Conservation (phyloP, 35 echinoderm and acorn worm species). For the Lytechinus pictus region DNA sequence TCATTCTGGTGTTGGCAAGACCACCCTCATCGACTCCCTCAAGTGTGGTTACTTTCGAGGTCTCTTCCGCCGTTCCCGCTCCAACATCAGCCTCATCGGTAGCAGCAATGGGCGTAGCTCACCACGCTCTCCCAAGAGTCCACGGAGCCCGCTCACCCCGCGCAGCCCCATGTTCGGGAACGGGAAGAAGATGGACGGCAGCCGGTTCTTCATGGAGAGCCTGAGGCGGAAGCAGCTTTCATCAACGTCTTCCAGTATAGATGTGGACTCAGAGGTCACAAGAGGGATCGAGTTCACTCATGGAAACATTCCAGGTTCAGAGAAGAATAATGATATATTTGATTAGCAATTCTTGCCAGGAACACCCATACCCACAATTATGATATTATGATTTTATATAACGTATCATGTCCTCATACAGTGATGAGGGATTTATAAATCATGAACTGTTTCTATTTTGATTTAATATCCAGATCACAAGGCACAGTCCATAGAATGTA, state of each 20-base stretch:
- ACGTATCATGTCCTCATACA: too few species aligned
- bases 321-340: neutral
- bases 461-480: too few species aligned
- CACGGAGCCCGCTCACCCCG: constrained; percentile 11
- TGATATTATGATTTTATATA: too few species aligned
- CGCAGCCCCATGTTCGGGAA: constrained; percentile 30
- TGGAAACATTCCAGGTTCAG: constrained; percentile 83
- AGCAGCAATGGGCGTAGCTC: constrained; percentile 41
- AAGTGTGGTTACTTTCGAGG: constrained; percentile 96
- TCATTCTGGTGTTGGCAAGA: constrained; percentile 93
- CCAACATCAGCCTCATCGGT: constrained; percentile 84
- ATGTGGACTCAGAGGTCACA: constrained; percentile 73
- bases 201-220: constrained; percentile 46
- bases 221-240: constrained; percentile 47
- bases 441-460: too few species aligned
- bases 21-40: constrained; percentile 85
- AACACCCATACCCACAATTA: too few species aligned
- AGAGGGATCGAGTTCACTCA: constrained; percentile 86
- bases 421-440: too few species aligned
- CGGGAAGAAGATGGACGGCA: constrained; percentile 64
- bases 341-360: too few species aligned
- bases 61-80: constrained; percentile 81
- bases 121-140: neutral
- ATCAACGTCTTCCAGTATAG: constrained; percentile 56
- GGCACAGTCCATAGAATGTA: too few species aligned